phyloP scores from a whole-genome alignment of 2,888 invertebrate species.

The Lepidocyrtinus sp. region DNA sequence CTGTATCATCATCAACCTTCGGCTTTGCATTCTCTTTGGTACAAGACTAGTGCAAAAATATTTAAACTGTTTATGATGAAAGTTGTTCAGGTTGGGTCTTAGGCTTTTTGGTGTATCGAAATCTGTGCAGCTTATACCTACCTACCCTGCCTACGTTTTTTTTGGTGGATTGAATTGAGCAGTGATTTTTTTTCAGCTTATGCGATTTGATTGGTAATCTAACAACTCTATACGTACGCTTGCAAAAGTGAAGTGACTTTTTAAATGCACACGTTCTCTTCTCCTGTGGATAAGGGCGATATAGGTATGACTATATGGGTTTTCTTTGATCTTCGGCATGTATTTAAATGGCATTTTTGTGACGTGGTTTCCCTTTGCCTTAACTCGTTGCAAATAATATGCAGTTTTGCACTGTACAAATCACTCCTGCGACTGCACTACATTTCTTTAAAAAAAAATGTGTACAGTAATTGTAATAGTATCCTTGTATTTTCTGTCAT shows the following conservation, averaged over 20 bases:
- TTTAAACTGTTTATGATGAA: neutral
- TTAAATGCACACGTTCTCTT: neutral
- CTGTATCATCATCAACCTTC: neutral
- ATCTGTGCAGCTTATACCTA: neutral
- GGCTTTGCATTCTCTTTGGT: too few species aligned
- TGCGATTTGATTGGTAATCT: neutral
- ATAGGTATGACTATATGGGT: neutral
- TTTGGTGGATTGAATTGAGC: too few species aligned
- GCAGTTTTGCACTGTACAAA: neutral
- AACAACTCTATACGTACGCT: too few species aligned
- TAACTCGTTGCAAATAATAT: neutral
- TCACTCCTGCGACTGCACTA: conserved; percentile 5
- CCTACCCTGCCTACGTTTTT: too few species aligned
- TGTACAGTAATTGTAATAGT: neutral
- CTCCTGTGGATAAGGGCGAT: neutral
- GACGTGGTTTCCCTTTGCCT: neutral
- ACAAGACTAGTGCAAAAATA: too few species aligned
- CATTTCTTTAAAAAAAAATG: neutral
- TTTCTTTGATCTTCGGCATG: neutral
- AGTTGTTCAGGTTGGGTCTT: neutral
- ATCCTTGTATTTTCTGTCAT: neutral
- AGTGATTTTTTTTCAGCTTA: neutral
- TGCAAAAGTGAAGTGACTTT: too few species aligned
- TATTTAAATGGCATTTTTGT: conserved; percentile 4
- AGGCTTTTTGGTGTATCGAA: too few species aligned